These are phyloP conservation scores for Xyrichtys novacula DNA, from an alignment of 2,797 vertebrate genomes.

Conservation along the genomic window DNA sequence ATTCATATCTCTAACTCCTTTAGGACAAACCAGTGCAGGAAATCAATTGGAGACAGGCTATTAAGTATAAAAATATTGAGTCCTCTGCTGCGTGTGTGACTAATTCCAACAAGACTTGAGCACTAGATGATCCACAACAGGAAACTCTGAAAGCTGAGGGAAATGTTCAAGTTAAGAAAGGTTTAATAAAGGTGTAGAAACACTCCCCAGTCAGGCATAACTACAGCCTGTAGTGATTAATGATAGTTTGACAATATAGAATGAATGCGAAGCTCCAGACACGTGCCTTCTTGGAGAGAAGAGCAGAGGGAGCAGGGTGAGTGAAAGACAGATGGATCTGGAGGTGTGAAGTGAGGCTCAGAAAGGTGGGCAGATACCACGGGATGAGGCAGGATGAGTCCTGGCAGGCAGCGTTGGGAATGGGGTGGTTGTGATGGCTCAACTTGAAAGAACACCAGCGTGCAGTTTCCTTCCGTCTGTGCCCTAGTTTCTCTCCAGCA, in stretches of 20 bases:
- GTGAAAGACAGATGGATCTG: slow-evolving; percentile 35
- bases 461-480: slow-evolving; percentile 48
- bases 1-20: neutral
- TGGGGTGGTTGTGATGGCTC: slow-evolving; percentile 61
- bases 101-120: neutral
- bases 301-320: slow-evolving; percentile 3
- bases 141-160: neutral
- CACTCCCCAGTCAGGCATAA: neutral
- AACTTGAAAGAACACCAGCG: slow-evolving; percentile 64
- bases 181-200: slow-evolving; percentile 2
- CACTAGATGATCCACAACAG: slow-evolving; percentile 30
- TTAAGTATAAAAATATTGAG: neutral
- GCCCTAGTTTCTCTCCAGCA: slow-evolving; percentile 56
- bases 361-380: slow-evolving; percentile 42
- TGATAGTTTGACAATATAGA: slow-evolving; percentile 36
- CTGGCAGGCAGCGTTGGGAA: slow-evolving; percentile 55
- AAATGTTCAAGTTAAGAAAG: neutral
- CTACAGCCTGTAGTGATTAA: slow-evolving; percentile 3
- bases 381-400: slow-evolving; percentile 42
- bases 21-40: neutral
- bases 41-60: neutral
- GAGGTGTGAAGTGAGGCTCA: slow-evolving; percentile 45
- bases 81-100: neutral
- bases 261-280: slow-evolving; percentile 17
- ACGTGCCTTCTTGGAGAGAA: neutral